phyloP scores from a whole-genome alignment of 1,140 invertebrate species.

The Drosophila rufa region DNA sequence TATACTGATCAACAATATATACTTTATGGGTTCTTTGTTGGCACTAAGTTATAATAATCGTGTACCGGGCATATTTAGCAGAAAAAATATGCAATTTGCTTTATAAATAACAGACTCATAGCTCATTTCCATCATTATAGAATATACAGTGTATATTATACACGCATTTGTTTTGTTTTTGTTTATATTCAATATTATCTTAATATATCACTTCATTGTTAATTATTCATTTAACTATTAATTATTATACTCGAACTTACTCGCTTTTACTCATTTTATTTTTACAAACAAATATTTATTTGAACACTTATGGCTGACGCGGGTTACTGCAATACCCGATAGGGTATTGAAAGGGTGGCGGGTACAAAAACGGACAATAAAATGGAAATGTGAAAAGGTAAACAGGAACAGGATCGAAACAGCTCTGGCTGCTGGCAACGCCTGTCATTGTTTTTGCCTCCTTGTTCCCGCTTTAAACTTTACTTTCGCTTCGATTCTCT shows the following conservation, averaged over 20 bases:
- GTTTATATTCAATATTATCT: not conserved
- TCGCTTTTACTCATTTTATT: no score
- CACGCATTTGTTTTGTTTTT: no score
- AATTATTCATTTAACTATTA: no score
- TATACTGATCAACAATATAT: no score
- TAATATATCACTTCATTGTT: not conserved
- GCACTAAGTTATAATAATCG: no score
- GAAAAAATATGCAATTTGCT: not conserved
- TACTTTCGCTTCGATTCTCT: slow-evolving; percentile 33
- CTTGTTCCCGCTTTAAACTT: slow-evolving; percentile 69
- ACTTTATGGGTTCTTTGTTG: no score
- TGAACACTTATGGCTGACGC: not conserved
- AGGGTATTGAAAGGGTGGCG: not conserved
- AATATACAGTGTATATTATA: no score
- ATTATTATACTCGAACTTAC: no score
- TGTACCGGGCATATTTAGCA: no score
- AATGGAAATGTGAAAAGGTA: slow-evolving; percentile 22
- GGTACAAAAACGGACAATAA: slow-evolving; percentile 5
- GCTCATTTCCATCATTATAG: not conserved
- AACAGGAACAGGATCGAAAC: slow-evolving; percentile 29
- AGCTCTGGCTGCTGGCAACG: slow-evolving; percentile 17
- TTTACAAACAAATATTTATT: no score
- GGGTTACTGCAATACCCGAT: not conserved
- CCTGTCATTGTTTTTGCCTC: slow-evolving; percentile 55
- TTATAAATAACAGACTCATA: not conserved